Percentiles rank a stretch among this genome's conserved stretches.
Evolutionary conservation across 2,113 vertebrate genomes (phyloP).

Genomic region (Reinhardtius hippoglossoides): DNA sequence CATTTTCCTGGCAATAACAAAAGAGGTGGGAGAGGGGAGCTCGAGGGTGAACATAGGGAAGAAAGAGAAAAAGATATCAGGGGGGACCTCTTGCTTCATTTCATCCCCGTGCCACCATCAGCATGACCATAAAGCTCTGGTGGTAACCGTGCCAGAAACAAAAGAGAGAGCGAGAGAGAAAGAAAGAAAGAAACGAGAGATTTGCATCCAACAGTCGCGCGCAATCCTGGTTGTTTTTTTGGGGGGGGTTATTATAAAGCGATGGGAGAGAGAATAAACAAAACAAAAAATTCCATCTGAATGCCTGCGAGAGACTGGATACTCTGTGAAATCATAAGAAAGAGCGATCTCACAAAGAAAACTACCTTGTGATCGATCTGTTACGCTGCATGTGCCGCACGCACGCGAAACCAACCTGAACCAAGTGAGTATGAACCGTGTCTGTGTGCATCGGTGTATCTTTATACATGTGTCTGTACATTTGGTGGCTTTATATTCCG

Average conservation of each 20-base stretch:
- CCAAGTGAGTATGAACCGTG: slow-evolving; percentile 82
- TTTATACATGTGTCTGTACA: slow-evolving; percentile 46
- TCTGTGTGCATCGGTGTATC: slow-evolving; percentile 41
- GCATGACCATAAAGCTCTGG: slow-evolving; percentile 64
- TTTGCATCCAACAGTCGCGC: slow-evolving; percentile 66
- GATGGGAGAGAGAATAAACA: neutral
- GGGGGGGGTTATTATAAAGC: slow-evolving; percentile 3
- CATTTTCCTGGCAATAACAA: slow-evolving; percentile 72
- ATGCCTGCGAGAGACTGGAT: slow-evolving; percentile 70
- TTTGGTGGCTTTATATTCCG: slow-evolving; percentile 55
- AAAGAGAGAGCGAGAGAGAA: neutral
- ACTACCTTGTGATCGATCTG: slow-evolving; percentile 72
- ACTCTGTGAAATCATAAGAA: neutral
- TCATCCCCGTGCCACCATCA: slow-evolving; percentile 66
- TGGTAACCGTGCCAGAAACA: slow-evolving; percentile 18
- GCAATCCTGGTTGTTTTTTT: slow-evolving; percentile 37
- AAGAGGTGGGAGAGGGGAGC: slow-evolving; percentile 66
- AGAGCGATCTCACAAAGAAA: slow-evolving; percentile 66
- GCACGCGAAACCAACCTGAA: slow-evolving; percentile 77
- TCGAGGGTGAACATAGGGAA: slow-evolving; percentile 41
- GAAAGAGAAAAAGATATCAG: slow-evolving; percentile 38
- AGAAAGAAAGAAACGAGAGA: slow-evolving; percentile 14
- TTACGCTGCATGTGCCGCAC: slow-evolving; percentile 73
- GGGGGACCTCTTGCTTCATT: slow-evolving; percentile 66
- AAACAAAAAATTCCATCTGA: slow-evolving; percentile 37